These are phyloP conservation scores for Aproaerema taeniolella DNA, from an alignment of 2,888 invertebrate species.

Conservation along the genomic window DNA sequence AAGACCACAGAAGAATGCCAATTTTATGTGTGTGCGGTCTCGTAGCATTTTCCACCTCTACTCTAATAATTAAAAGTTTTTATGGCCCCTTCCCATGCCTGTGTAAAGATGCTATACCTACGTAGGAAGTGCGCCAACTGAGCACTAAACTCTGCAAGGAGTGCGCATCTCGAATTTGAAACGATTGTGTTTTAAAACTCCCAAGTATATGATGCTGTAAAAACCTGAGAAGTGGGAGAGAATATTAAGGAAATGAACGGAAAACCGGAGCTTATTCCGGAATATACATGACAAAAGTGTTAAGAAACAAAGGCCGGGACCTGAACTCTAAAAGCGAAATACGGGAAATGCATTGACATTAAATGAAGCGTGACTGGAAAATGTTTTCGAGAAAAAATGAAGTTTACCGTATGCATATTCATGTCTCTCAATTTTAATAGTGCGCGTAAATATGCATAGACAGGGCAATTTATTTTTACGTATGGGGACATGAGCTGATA, in stretches of 20 bases:
- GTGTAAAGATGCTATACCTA: conserved; percentile 48
- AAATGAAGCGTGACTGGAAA: no score
- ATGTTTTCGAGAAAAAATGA: no score
- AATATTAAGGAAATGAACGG: not conserved
- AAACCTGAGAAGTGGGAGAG: conserved; percentile 3
- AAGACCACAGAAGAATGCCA: conserved; percentile 53
- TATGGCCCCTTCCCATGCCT: conserved; percentile 52
- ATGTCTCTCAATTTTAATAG: conserved; percentile 1
- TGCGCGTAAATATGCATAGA: conserved; percentile 46
- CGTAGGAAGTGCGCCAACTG: conserved; percentile 21
- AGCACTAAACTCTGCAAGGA: conserved; percentile 32
- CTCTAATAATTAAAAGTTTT: conserved; percentile 74
- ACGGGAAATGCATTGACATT: no score
- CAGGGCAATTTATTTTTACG: conserved; percentile 38
- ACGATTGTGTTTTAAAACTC: conserved; percentile 23
- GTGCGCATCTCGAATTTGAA: conserved; percentile 31
- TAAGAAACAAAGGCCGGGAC: no score
- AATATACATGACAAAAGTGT: no score
- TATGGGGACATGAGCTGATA: conserved; percentile 47
- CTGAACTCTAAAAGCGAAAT: no score
- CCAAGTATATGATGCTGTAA: conserved; percentile 9
- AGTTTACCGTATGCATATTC: not conserved
- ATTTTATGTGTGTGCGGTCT: conserved; percentile 65
- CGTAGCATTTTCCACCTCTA: conserved; percentile 53
- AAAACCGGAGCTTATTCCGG: not conserved